These are phyloP conservation scores for Drosophila pandora DNA, from an alignment of 1,140 invertebrate genomes.

Conservation along the genomic window DNA sequence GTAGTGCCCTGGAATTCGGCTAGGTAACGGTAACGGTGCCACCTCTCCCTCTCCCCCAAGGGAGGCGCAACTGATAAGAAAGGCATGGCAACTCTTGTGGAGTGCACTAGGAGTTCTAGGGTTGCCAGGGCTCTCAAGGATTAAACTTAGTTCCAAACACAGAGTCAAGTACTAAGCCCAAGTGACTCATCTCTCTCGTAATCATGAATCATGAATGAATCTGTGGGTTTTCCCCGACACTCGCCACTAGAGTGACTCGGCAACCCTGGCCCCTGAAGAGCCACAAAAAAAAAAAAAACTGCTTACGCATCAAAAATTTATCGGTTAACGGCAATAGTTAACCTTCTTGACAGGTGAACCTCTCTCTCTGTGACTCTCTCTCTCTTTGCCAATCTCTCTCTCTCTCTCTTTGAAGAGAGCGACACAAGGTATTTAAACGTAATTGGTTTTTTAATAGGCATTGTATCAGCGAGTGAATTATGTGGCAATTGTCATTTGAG, in stretches of 20 bases:
- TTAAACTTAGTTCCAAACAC: too few relatives aligned
- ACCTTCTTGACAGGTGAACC: conserved; percentile 1
- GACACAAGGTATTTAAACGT: conserved; percentile 72
- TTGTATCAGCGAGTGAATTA: conserved; percentile 72
- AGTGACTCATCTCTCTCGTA: conserved; percentile 6
- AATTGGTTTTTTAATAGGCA: conserved; percentile 80
- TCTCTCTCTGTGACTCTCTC: too few relatives aligned
- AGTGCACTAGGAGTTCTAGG: too few relatives aligned
- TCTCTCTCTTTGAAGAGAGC: background rate
- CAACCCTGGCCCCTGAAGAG: conserved; percentile 39
- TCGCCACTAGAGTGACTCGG: conserved; percentile 2
- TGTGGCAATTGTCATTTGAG: conserved; percentile 69
- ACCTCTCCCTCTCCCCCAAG: too few relatives aligned
- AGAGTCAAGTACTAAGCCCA: too few relatives aligned
- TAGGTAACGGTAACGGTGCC: too few relatives aligned
- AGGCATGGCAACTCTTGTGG: too few relatives aligned
- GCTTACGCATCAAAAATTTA: conserved; percentile 60
- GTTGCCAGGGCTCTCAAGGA: too few relatives aligned
- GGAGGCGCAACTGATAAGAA: too few relatives aligned
- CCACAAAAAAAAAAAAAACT: conserved; percentile 42
- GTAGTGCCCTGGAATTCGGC: too few relatives aligned
- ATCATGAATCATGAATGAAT: conserved; percentile 18
- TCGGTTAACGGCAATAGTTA: conserved; percentile 24
- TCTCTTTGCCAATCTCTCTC: too few relatives aligned
- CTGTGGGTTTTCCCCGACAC: background rate